Percentiles rank a stretch among this genome's conserved stretches.
Evolutionary conservation across 1,140 invertebrate species (phyloP).

Genomic region (Drosophila dunni): DNA sequence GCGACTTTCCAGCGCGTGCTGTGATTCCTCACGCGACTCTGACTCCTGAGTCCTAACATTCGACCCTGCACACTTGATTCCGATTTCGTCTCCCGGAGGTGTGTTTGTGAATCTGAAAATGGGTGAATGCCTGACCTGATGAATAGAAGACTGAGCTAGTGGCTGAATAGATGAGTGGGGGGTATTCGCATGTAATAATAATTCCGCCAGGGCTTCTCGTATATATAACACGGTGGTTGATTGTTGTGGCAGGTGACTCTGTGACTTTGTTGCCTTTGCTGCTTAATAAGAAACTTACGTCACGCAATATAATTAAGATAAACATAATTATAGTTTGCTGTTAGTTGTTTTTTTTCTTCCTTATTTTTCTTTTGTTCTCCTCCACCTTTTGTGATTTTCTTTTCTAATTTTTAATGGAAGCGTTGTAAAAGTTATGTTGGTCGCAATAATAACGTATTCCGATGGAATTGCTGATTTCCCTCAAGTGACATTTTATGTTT

Average conservation of each 20-base stretch:
- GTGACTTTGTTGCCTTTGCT: slow-evolving; percentile 67
- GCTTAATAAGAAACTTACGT: slow-evolving; percentile 80
- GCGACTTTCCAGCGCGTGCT: slow-evolving; percentile 47
- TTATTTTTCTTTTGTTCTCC: no score
- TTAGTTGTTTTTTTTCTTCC: slow-evolving; percentile 56
- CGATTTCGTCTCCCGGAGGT: slow-evolving; percentile 42
- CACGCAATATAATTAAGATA: slow-evolving; percentile 84
- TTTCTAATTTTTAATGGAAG: slow-evolving; percentile 62
- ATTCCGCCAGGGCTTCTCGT: slow-evolving; percentile 61
- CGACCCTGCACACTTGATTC: neutral
- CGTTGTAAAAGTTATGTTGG: slow-evolving; percentile 60
- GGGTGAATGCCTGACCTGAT: slow-evolving; percentile 4
- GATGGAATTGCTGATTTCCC: neutral
- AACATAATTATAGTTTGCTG: slow-evolving; percentile 81
- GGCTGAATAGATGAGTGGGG: neutral
- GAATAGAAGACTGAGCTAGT: neutral
- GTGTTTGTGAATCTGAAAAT: slow-evolving; percentile 25
- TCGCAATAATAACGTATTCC: slow-evolving; percentile 29
- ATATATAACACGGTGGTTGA: slow-evolving; percentile 58
- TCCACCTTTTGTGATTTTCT: slow-evolving; percentile 24
- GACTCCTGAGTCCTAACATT: neutral
- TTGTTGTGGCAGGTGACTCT: slow-evolving; percentile 66
- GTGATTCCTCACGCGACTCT: slow-evolving; percentile 74
- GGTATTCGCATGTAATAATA: slow-evolving; percentile 64
- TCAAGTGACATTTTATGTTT: slow-evolving; percentile 12